Evolutionary conservation across 2,113 vertebrate species (phyloP).

Genomic region (Petromus typicus): DNA sequence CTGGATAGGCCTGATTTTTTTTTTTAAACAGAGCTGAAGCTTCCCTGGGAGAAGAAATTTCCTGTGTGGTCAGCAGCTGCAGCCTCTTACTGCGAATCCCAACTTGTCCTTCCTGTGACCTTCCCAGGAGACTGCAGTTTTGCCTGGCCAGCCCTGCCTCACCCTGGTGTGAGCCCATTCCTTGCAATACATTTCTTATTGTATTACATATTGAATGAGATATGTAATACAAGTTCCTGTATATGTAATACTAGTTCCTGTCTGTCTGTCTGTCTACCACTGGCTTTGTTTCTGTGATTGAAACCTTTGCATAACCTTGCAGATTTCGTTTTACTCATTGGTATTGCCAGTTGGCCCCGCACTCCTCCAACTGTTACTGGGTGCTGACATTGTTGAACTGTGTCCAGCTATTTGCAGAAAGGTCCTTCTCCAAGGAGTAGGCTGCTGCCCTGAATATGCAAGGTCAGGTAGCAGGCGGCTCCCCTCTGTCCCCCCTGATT

Average conservation of each 20-base stretch:
- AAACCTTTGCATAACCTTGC: background rate
- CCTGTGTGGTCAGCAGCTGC: background rate
- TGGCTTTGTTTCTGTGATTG: background rate
- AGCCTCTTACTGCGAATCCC: background rate
- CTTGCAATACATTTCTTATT: background rate
- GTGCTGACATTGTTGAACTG: background rate
- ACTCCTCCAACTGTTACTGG: rapidly evolving
- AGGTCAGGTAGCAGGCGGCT: background rate
- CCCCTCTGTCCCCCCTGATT: background rate
- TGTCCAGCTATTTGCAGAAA: background rate
- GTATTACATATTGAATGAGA: background rate
- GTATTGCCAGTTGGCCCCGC: too few relatives aligned
- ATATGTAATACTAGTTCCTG: background rate
- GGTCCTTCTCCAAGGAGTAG: background rate
- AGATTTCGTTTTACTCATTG: background rate
- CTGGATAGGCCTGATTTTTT: background rate
- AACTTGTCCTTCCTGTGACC: background rate
- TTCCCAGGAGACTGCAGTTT: background rate
- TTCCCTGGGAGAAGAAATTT: background rate
- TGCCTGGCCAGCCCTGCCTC: background rate
- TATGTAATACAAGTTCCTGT: background rate
- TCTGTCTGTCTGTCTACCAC: background rate
- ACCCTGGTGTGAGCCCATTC: background rate
- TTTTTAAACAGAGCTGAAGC: background rate
- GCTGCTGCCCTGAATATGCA: background rate